Evolutionary conservation across 1,140 invertebrate genomes (phyloP).

Genomic region (Zaprionus nigranus): DNA sequence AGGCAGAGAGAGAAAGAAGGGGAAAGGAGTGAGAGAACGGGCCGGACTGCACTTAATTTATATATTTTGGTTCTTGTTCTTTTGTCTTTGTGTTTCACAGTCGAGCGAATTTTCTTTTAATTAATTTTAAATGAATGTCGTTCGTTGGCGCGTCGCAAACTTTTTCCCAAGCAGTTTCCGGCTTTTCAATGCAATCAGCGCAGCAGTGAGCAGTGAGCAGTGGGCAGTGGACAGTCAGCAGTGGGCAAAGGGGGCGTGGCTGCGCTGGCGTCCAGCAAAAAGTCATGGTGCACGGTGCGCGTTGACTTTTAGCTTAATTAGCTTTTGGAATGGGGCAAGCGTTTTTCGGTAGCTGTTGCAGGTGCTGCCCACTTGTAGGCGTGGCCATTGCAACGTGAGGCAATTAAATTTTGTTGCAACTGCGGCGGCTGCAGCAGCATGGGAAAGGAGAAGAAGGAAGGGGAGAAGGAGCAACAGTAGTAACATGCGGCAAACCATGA

Average conservation of each 20-base stretch:
- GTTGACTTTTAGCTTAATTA: constrained; percentile 82
- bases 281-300: constrained; percentile 29
- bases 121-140: constrained; percentile 83
- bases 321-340: constrained; percentile 52
- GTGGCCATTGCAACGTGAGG: constrained; percentile 48
- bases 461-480: neutral
- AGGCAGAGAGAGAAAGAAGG: neutral
- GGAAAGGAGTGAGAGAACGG: neutral
- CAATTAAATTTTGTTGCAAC: constrained; percentile 63
- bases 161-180: constrained; percentile 66
- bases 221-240: neutral
- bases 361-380: neutral
- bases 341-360: constrained; percentile 44
- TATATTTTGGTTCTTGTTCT: constrained; percentile 56
- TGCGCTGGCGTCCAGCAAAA: constrained; percentile 31
- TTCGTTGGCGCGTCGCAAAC: constrained; percentile 76
- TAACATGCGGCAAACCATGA: constrained; percentile 65
- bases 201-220: neutral
- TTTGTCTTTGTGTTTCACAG: constrained; percentile 79
- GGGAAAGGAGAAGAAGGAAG: too few relatives aligned
- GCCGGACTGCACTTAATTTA: constrained; percentile 37
- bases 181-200: constrained; percentile 52
- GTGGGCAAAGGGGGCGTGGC: constrained; percentile 14
- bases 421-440: constrained; percentile 25
- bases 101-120: constrained; percentile 83